Percentiles rank a stretch among this genome's conserved stretches.
Evolutionary conservation across 2,113 vertebrate genomes (phyloP).

Genomic region (Zingel zingel): DNA sequence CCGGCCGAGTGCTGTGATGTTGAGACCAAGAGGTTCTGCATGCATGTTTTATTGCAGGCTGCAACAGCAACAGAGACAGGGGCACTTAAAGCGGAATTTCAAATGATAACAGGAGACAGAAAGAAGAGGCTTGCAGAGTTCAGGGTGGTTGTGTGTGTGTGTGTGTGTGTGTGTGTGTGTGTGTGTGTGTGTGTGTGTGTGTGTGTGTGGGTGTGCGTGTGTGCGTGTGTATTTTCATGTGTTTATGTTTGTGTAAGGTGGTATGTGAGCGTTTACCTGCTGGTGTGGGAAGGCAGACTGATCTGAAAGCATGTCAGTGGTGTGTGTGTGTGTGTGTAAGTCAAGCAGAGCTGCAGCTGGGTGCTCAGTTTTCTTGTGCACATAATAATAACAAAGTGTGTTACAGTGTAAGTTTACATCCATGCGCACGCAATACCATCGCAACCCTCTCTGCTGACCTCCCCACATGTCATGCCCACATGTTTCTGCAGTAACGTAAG

Average conservation of each 20-base stretch:
- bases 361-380: conserved; percentile 21
- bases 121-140: conserved; percentile 46
- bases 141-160: conserved; percentile 26
- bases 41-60: conserved; percentile 72
- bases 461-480: conserved; percentile 31
- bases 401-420: conserved; percentile 25
- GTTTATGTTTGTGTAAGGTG: conserved; percentile 12
- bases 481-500: conserved; percentile 38
- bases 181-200: neutral
- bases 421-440: conserved; percentile 17
- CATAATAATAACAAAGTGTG: conserved; percentile 36
- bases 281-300: conserved; percentile 7
- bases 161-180: too few relatives aligned
- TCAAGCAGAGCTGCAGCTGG: conserved; percentile 27
- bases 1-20: conserved; percentile 44
- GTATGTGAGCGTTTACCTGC: conserved; percentile 14
- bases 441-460: conserved; percentile 35
- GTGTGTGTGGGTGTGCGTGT: too few relatives aligned
- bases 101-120: conserved; percentile 60
- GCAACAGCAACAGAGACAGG: conserved; percentile 55
- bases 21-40: conserved; percentile 50
- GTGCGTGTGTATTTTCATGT: neutral
- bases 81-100: conserved; percentile 69
- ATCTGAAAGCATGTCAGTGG: conserved; percentile 18
- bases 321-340: conserved; percentile 7